These are phyloP conservation scores for Nymphalis polychloros DNA, from an alignment of 2,888 invertebrate species.

Conservation along the genomic window DNA sequence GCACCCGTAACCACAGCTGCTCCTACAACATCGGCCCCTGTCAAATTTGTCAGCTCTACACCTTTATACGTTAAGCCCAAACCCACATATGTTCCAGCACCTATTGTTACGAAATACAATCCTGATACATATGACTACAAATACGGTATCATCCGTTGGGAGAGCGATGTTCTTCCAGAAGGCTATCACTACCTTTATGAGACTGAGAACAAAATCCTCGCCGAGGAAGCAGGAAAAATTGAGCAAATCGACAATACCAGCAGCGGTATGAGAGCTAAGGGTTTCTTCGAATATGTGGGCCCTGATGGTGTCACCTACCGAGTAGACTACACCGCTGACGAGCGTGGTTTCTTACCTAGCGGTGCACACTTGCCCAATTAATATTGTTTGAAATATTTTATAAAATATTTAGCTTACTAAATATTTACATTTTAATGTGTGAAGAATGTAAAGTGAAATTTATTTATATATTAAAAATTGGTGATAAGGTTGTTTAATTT, in stretches of 20 bases:
- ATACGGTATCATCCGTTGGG: constrained; percentile 70
- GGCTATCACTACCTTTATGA: constrained; percentile 76
- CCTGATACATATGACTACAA: constrained; percentile 57
- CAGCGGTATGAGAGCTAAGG: constrained; percentile 58
- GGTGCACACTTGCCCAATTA: constrained; percentile 64
- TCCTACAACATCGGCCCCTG: constrained; percentile 28
- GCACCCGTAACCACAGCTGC: constrained; percentile 13
- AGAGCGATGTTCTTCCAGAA: constrained; percentile 57
- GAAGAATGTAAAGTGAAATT: no score
- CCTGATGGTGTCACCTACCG: constrained; percentile 72
- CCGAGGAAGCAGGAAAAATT: constrained; percentile 68
- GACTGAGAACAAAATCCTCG: constrained; percentile 74
- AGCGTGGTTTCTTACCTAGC: constrained; percentile 64
- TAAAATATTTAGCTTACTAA: no score
- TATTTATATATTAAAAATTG: no score
- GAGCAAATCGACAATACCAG: constrained; percentile 58
- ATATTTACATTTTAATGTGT: no score
- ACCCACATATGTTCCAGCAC: constrained; percentile 15
- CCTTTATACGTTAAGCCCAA: constrained; percentile 25
- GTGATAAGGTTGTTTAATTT: no score
- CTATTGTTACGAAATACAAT: constrained; percentile 21
- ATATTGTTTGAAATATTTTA: constrained; percentile 9
- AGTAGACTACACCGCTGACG: constrained; percentile 74
- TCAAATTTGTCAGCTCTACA: constrained; percentile 25
- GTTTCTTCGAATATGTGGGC: constrained; percentile 68